Percentiles rank a stretch among this genome's conserved stretches.
Evolutionary conservation across 2,888 invertebrate genomes (phyloP).

Genomic region (Spodoptera exigua): DNA sequence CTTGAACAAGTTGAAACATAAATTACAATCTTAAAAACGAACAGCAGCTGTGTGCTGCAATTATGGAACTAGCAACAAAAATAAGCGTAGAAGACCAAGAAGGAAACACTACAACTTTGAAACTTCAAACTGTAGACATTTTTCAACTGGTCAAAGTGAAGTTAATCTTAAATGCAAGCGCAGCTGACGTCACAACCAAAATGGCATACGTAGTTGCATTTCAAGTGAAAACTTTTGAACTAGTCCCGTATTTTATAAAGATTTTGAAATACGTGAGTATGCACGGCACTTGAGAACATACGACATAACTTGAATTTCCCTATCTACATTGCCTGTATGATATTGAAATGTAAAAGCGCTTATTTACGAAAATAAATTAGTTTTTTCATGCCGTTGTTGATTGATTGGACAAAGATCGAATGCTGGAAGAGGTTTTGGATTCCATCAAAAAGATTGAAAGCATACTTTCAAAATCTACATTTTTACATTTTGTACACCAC

Average conservation of each 20-base stretch:
- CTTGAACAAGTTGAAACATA: too few species aligned
- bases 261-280: conserved; percentile 5
- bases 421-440: too few species aligned
- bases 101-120: conserved; percentile 36
- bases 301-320: too few species aligned
- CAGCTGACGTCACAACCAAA: conserved; percentile 57
- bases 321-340: too few species aligned
- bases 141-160: conserved; percentile 46
- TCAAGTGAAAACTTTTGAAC: neutral
- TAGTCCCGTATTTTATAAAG: neutral
- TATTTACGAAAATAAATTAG: too few species aligned
- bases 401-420: too few species aligned
- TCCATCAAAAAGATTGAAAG: too few species aligned
- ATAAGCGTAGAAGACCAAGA: conserved; percentile 35
- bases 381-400: too few species aligned
- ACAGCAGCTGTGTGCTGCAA: conserved; percentile 24
- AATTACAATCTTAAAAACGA: too few species aligned
- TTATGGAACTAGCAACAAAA: conserved; percentile 46
- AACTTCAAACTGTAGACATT: conserved; percentile 39
- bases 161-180: conserved; percentile 51
- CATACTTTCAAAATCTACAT: too few species aligned
- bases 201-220: conserved; percentile 16
- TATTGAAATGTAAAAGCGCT: too few species aligned
- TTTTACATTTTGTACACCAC: too few species aligned
- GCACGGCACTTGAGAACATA: neutral